These are phyloP conservation scores for Unio pictorum DNA, from an alignment of 2,888 invertebrate genomes.

Conservation along the genomic window DNA sequence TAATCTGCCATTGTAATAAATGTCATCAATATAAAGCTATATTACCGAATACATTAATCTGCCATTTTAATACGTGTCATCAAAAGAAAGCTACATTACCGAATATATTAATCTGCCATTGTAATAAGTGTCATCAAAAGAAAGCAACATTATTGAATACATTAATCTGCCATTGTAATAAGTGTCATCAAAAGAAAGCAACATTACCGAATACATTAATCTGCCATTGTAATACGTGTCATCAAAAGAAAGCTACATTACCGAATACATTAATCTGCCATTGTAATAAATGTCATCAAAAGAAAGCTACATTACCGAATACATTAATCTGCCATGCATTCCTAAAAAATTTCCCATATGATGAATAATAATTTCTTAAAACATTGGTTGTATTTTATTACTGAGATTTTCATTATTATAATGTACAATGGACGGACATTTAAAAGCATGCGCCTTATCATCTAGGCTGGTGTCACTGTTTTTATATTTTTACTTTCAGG, in stretches of 20 bases:
- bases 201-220: background rate
- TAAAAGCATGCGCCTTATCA: no score
- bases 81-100: background rate
- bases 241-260: background rate
- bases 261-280: background rate
- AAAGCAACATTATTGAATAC: background rate
- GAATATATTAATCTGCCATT: background rate
- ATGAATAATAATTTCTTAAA: no score
- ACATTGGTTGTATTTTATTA: no score
- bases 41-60: no score
- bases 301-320: background rate
- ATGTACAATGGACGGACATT: no score
- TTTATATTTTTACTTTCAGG: constrained; percentile 7
- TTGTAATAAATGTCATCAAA: background rate
- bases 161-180: background rate
- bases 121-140: background rate
- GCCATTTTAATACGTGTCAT: background rate
- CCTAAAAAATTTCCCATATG: background rate
- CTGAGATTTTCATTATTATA: no score
- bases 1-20: no score
- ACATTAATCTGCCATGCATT: background rate
- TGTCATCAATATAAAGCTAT: no score
- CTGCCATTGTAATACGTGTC: background rate
- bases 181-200: background rate
- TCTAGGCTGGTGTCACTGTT: no score